Base-by-base conservation (phyloP, 1,140 invertebrate species). In the Drosophila equinoxialis region DNA sequence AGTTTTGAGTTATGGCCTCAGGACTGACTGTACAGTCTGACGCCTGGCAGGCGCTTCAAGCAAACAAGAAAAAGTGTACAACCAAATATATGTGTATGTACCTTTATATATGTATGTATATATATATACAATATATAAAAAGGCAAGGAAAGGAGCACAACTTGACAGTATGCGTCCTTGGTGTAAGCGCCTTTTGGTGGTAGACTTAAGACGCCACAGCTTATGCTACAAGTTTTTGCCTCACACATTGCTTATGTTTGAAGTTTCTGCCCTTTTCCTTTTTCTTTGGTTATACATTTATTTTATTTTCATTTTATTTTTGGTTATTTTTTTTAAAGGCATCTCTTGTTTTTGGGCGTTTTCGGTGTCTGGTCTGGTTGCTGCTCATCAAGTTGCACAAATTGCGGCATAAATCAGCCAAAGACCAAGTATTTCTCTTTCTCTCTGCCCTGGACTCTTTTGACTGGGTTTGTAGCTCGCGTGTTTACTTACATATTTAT, bases 371-470 rank as follows among this genome's bases (percentile, higher is more conserved):
- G 60, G 41, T 64, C 61, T 59, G 60, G 41, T 59, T 66, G 59
- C 70, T 59, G 69, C 77, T 68, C 66, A 89, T 80, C 84, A 80
- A 84, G 77, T 77, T 84, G 77, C 54, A 63, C 66, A 87, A 87
- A 87, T 84, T 87, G 77, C 68, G 48, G 74, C 74, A 87, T 87
- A 87, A 87, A 87, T 87, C 83, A 87, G 63, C 70, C 82, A 86
- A 79, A 79, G 72, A 77, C 65, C 71, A 77, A 77, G 65, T 57
- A 54, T 65, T 70, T 58, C 63, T 58, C 69, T 79, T 79, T 76
- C 79, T 87, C 75, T 69, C 48, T 71, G 71, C 68, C 66, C 75
- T 78, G 65, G 30, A 30, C 6, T 30, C 6, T 30, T 30, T 14
- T 71, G 59, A 42, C 60, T 58, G 30, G 30, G 6, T 30, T 30